A percentile compares a stretch with the other conserved stretches of the same genome.
These are phyloP conservation scores for Megaptera novaeangliae DNA, from an alignment of 2,113 vertebrate species.

Conservation along the genomic window DNA sequence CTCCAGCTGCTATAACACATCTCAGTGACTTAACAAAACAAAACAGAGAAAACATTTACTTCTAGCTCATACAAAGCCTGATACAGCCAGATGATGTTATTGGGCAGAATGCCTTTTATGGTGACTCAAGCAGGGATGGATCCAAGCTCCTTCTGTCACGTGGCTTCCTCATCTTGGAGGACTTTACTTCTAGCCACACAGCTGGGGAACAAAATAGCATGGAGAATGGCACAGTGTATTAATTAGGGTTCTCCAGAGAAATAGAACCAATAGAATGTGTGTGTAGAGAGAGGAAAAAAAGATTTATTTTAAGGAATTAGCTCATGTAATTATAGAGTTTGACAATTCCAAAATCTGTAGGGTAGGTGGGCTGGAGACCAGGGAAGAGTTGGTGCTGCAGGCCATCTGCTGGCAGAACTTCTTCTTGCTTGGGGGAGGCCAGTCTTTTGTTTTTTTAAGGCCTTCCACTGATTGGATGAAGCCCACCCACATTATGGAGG, in stretches of 20 bases:
- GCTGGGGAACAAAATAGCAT: neutral
- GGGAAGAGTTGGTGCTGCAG: neutral
- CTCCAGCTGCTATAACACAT: neutral
- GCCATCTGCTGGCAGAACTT: neutral
- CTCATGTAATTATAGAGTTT: neutral
- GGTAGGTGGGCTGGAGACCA: neutral
- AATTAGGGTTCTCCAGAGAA: neutral
- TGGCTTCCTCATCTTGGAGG: neutral
- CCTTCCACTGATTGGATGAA: neutral
- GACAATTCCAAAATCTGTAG: neutral
- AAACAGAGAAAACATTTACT: neutral
- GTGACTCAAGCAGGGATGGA: neutral
- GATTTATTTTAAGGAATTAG: neutral
- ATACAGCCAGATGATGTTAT: neutral
- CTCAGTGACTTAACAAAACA: neutral
- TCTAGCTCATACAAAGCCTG: neutral
- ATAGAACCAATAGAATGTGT: neutral
- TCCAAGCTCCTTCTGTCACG: neutral
- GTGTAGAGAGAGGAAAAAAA: too few species aligned
- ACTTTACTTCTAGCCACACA: neutral
- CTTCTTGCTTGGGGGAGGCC: neutral
- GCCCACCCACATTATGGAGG: neutral
- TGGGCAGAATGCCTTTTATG: neutral
- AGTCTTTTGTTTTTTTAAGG: neutral
- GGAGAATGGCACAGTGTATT: neutral